Evolutionary conservation across 2,888 invertebrate genomes (phyloP).

Genomic region (Thecocarcelia acutangulata): DNA sequence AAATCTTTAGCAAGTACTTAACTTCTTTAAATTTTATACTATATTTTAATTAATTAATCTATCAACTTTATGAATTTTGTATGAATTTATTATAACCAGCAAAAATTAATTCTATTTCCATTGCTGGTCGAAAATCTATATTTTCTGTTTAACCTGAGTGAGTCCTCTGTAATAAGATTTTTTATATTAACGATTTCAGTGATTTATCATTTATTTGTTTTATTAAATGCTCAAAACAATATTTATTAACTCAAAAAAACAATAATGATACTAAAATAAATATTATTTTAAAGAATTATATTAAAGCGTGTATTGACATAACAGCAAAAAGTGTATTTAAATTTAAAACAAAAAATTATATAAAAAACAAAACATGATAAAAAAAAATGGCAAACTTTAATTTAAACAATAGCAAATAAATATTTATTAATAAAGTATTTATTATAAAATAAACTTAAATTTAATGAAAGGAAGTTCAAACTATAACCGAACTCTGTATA

Average conservation of each 20-base stretch:
- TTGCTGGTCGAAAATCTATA: too few species aligned
- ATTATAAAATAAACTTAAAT: constrained; percentile 23
- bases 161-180: too few species aligned
- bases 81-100: too few species aligned
- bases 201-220: constrained; percentile 8
- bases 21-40: too few species aligned
- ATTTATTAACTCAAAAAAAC: constrained; percentile 15
- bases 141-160: too few species aligned
- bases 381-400: constrained; percentile 13
- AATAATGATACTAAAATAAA: constrained; percentile 29
- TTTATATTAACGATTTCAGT: too few species aligned
- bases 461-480: constrained; percentile 26
- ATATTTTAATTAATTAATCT: too few species aligned
- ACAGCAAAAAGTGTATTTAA: constrained; percentile 42
- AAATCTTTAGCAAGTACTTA: too few species aligned
- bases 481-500: constrained; percentile 46
- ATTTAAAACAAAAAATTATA: background rate
- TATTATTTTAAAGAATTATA: constrained; percentile 53
- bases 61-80: too few species aligned
- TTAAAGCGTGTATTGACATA: constrained; percentile 28
- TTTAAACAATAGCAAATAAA: constrained; percentile 29
- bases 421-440: constrained; percentile 39
- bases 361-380: constrained; percentile 9
- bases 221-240: background rate
- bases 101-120: too few species aligned